Base-by-base conservation (phyloP, 2,888 invertebrate species). In the Prosapia bicincta region DNA sequence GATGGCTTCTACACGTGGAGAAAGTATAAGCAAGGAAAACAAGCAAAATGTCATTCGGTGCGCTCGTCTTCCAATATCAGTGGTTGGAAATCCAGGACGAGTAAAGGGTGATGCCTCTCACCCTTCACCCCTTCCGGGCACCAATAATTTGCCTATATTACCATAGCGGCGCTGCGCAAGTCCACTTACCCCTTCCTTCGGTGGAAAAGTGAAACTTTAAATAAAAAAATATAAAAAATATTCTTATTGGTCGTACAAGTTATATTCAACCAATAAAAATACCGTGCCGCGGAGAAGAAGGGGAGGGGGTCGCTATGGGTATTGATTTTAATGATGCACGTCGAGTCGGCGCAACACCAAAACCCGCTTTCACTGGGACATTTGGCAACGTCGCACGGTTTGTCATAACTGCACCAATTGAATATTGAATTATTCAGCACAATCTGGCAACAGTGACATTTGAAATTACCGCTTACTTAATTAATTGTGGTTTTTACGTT, bases 221-320 rank as follows among this genome's bases (percentile, higher is more conserved):
- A 54, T 54, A 54, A 54, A 54, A n/a, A 54, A 54, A 54, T 54
- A 54, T n/a, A 54, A 54, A 77, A 74, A 77, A 76, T 76, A 76
- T 72, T 76, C 76, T 76, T 76, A 76, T 76, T 76, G 76, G 76
- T 74, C 76, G 76, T 74, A 74, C 67, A 71, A 74, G 67, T 74
- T 74, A 76, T 76, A 71, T 71, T 76, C 76, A 74, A 68, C 74
- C 77, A 75, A 77, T 74, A 75, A 77, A 75, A 77, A 72, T 77
- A 66, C 70, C 75, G 74, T 69, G 26, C 43, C 69, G 26, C 9
- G 69, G 66, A 30, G 68, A 25, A 28, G 66, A 54, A 72, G 72
- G 66, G 54, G 67, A 13, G 71, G 72, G 72, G 54, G 15, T 32
- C 20, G 28, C 72, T 69, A 72, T 75, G 75, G 72, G 76, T 76